phyloP scores from a whole-genome alignment of 2,113 vertebrate species.

The Regulus satrapa region DNA sequence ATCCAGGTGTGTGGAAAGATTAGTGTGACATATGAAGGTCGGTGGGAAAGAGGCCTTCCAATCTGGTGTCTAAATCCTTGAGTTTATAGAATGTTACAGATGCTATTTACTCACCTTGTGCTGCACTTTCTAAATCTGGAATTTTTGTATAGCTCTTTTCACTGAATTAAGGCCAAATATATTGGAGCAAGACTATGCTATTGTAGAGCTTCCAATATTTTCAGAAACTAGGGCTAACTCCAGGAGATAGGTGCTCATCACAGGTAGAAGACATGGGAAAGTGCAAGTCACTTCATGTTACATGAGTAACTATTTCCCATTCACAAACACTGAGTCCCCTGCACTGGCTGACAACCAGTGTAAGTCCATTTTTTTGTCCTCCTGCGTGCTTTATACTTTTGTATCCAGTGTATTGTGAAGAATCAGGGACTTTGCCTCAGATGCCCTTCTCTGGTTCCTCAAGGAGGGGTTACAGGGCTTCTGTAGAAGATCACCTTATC shows the following conservation, averaged over 20 bases:
- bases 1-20: neutral
- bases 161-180: neutral
- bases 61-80: neutral
- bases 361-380: neutral
- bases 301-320: accelerated
- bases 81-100: neutral
- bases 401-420: neutral
- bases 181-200: neutral
- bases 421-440: neutral
- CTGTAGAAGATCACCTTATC: neutral
- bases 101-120: neutral
- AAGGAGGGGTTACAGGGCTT: neutral
- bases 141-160: neutral
- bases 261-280: neutral
- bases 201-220: neutral
- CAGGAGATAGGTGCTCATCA: neutral
- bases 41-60: neutral
- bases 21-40: neutral
- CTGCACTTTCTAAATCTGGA: neutral
- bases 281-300: neutral
- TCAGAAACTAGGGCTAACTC: neutral
- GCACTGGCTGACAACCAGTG: neutral
- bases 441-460: neutral
- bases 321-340: accelerated
- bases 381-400: neutral